These are phyloP conservation scores for Cecidostiba fungosa DNA, from an alignment of 2,888 invertebrate species.

Conservation along the genomic window DNA sequence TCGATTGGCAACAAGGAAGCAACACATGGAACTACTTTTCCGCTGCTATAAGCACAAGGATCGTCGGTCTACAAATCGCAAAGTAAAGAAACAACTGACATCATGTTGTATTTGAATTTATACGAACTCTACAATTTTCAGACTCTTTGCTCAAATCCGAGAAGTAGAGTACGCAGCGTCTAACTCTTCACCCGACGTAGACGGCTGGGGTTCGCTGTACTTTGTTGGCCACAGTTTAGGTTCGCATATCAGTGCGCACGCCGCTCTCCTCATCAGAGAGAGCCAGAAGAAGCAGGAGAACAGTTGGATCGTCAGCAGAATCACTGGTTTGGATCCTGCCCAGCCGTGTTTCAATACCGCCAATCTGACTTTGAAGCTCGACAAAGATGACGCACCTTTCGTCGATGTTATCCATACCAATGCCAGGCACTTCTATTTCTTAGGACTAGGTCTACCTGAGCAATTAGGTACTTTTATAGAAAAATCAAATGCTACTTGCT, in stretches of 20 bases:
- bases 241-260: conserved; percentile 84
- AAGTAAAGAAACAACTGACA: conserved; percentile 74
- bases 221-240: conserved; percentile 85
- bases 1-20: conserved; percentile 85
- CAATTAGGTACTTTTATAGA: conserved; percentile 81
- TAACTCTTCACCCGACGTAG: conserved; percentile 71
- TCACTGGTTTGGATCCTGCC: conserved; percentile 84
- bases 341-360: conserved; percentile 83
- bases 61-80: conserved; percentile 82
- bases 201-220: conserved; percentile 78
- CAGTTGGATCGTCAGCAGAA: conserved; percentile 73
- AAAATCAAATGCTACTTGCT: not conserved
- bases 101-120: not conserved
- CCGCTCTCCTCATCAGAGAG: conserved; percentile 81
- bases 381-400: conserved; percentile 82
- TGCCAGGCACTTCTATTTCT: conserved; percentile 80
- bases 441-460: conserved; percentile 84
- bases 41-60: conserved; percentile 83
- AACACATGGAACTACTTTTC: conserved; percentile 84
- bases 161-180: conserved; percentile 73
- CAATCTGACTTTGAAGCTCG: conserved; percentile 81
- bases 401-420: conserved; percentile 86
- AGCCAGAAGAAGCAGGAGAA: conserved; percentile 67
- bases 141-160: conserved; percentile 81
- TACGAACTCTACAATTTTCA: conserved; percentile 66